Percentiles rank a stretch among this genome's conserved stretches.
phyloP scores from a whole-genome alignment of 2,888 invertebrate genomes.

The Tinea trinotella region DNA sequence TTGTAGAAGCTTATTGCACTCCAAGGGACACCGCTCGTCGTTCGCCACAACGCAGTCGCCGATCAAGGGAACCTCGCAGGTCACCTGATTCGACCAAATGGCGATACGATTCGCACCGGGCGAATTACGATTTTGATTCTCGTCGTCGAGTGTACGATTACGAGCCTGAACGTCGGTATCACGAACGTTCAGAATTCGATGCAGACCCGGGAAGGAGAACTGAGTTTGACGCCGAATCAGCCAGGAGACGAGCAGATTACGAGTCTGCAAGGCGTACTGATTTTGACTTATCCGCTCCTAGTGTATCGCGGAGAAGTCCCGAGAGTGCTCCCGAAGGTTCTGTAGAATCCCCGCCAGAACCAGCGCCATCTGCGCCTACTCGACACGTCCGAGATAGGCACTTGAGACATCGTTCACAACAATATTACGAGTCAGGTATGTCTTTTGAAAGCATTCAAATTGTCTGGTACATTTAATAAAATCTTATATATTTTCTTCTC shows the following conservation, averaged over 20 bases:
- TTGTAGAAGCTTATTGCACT: constrained; percentile 82
- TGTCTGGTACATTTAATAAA: too few relatives aligned
- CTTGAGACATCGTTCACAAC: constrained; percentile 52
- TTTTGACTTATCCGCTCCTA: constrained; percentile 59
- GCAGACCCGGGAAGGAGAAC: constrained; percentile 52
- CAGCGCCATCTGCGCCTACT: constrained; percentile 60
- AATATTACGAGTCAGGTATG: constrained; percentile 66
- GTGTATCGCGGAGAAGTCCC: constrained; percentile 54
- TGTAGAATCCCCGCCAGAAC: constrained; percentile 62
- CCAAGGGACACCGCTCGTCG: constrained; percentile 76
- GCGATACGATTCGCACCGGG: constrained; percentile 59
- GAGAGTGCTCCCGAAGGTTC: constrained; percentile 64
- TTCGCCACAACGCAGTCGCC: constrained; percentile 58
- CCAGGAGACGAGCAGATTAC: constrained; percentile 60
- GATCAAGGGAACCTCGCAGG: constrained; percentile 55
- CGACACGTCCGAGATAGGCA: constrained; percentile 47
- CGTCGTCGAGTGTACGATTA: constrained; percentile 58
- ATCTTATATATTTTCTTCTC: too few relatives aligned
- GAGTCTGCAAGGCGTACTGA: constrained; percentile 63
- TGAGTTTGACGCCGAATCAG: constrained; percentile 58
- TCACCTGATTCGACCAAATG: constrained; percentile 61
- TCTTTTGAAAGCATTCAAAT: too few relatives aligned
- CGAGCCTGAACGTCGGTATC: constrained; percentile 37
- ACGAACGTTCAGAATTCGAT: constrained; percentile 47
- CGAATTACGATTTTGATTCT: constrained; percentile 59